Conservation (phyloP, 2,888 invertebrate genomes). For the Torymus auratus region DNA sequence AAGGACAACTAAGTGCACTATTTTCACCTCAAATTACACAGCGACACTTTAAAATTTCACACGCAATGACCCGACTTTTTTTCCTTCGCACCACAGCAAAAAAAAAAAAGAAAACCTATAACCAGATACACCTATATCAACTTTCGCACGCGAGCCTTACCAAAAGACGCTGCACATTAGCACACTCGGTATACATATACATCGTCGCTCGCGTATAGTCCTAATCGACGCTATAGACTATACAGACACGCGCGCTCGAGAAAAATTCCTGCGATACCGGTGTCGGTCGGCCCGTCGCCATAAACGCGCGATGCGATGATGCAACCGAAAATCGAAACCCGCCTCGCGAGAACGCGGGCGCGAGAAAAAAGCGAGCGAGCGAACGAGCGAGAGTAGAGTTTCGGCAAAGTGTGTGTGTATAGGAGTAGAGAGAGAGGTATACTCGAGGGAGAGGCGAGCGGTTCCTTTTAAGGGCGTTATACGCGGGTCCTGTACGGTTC, state of each 20-base stretch:
- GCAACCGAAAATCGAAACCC: slow-evolving; percentile 47
- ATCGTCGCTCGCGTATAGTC: slow-evolving; percentile 10
- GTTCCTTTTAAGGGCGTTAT: slow-evolving; percentile 20
- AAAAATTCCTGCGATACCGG: slow-evolving; percentile 11
- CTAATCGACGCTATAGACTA: neutral
- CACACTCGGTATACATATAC: too few species aligned
- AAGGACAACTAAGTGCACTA: too few species aligned
- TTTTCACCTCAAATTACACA: too few species aligned
- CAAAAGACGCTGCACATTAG: too few species aligned
- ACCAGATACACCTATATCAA: too few species aligned
- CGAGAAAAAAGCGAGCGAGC: neutral
- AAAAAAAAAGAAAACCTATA: neutral
- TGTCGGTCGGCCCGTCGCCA: slow-evolving; percentile 5
- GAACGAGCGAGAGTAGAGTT: slow-evolving; percentile 1
- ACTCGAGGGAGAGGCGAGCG: slow-evolving; percentile 34
- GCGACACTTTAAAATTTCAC: neutral
- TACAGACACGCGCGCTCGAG: too few species aligned
- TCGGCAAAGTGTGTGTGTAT: neutral
- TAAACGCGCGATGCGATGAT: slow-evolving; percentile 40
- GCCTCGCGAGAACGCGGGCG: neutral
- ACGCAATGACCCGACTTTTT: neutral
- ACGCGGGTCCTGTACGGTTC: neutral
- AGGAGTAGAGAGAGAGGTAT: too few species aligned
- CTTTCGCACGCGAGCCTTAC: too few species aligned
- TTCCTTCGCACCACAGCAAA: too few species aligned